Conservation (phyloP, 2,113 vertebrate species). For the Cyprinus carpio region DNA sequence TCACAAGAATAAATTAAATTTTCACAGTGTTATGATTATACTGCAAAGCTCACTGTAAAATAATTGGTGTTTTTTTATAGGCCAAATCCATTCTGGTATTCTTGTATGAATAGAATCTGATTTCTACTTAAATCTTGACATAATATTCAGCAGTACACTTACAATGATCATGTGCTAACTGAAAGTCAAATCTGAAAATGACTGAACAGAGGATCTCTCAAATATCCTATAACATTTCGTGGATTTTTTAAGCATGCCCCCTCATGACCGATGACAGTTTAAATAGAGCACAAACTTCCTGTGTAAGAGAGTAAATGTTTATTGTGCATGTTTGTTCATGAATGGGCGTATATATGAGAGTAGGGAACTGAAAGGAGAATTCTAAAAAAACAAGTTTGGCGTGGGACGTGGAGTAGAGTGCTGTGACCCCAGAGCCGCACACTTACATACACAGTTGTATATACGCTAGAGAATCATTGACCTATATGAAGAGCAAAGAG, state of each 20-base stretch:
- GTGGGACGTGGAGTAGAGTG: slow-evolving; percentile 48
- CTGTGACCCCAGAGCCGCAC: slow-evolving; percentile 40
- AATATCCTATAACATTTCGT: not conserved
- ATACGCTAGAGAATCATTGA: slow-evolving; percentile 32
- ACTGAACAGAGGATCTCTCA: not conserved
- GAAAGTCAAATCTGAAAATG: not conserved
- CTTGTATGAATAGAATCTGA: too few species aligned
- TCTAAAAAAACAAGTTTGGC: slow-evolving; percentile 45
- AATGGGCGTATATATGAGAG: slow-evolving; percentile 33
- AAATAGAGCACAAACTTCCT: slow-evolving; percentile 45
- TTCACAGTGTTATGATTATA: too few species aligned
- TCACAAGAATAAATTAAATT: too few species aligned
- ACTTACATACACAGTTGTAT: slow-evolving; percentile 21
- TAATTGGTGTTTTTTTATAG: too few species aligned
- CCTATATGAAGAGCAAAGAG: slow-evolving; percentile 20
- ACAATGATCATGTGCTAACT: not conserved
- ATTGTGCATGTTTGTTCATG: slow-evolving; percentile 38
- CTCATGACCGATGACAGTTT: not conserved
- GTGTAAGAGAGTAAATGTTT: slow-evolving; percentile 49
- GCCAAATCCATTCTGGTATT: too few species aligned
- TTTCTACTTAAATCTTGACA: too few species aligned
- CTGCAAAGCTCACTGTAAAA: too few species aligned
- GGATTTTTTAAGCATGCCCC: slow-evolving; percentile 15
- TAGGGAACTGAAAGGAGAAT: slow-evolving; percentile 37
- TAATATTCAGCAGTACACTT: too few species aligned